Percentiles rank a stretch among this genome's conserved stretches.
Evolutionary conservation across 92 coral and sea anemone species (phyloP).

Genomic region (Virgularia gustaviana): DNA sequence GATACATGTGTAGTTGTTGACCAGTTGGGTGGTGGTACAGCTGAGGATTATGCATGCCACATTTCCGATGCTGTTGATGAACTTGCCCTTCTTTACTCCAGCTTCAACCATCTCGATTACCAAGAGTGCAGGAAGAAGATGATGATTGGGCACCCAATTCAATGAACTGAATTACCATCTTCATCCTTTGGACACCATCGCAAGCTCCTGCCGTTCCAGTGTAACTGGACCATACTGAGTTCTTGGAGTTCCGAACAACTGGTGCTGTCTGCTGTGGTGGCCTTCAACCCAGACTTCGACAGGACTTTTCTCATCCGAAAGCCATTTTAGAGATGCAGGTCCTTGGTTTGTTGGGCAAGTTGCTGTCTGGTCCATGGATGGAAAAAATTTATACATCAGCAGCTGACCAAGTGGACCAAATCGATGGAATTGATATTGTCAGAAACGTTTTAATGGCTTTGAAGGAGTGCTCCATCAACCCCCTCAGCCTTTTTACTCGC

Average conservation of each 20-base stretch:
- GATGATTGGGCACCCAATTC: neutral
- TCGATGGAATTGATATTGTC: neutral
- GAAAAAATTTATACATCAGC: no score
- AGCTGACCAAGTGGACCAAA: neutral
- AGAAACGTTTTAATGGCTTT: neutral
- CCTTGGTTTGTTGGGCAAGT: no score
- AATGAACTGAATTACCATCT: slow-evolving; percentile 14
- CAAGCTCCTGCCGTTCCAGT: no score
- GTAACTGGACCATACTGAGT: no score
- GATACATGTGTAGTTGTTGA: neutral
- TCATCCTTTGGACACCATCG: slow-evolving; percentile 13
- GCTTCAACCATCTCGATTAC: slow-evolving; percentile 2
- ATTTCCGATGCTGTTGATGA: neutral
- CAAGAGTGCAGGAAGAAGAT: neutral
- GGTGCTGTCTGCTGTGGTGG: slow-evolving; percentile 8
- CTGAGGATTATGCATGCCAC: neutral
- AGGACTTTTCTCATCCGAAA: neutral
- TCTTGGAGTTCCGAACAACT: neutral
- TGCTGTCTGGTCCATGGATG: slow-evolving; percentile 7
- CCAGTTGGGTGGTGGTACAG: slow-evolving; percentile 13
- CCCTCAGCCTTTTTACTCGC: neutral
- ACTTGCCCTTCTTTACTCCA: neutral
- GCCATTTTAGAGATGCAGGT: neutral
- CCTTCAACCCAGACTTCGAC: neutral
- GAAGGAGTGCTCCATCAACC: neutral